Base-by-base conservation (phyloP, 2,888 invertebrate species). In the Clitarchus hookeri region DNA sequence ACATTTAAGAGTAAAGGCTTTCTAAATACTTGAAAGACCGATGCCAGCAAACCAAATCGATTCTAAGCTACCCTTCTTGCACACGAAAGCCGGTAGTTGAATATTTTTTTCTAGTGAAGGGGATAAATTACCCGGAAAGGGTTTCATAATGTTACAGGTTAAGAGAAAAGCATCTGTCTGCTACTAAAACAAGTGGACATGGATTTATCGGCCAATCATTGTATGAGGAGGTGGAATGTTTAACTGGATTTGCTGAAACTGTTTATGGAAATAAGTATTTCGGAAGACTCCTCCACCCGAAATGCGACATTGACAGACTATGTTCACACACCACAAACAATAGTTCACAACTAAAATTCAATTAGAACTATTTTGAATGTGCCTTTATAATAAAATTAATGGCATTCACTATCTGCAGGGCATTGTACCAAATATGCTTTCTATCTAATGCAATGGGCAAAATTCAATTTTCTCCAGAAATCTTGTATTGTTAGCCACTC, bases 301-400 rank as follows among this genome's bases (percentile, higher is more conserved):
- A 84, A 90, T 89, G 85, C 89, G 84, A 23, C 91, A 90, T 88
- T 90, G 90, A 54, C 89, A 88, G 16, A 91, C 91, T 84, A 90
- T 88, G 88, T 91, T 90, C 13, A 91, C 90, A 87, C 88, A 90
- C 16, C 89, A 87, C 88, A 90, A 89, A 26, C 90, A 89, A 87
- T 91, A 91, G 87, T 91, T 88, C n/a, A 91, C 90, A 89, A 91
- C 91, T 16, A 90, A 91, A 85, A 91, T 12, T 0, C 82, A 25
- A 80, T 90, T 91, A 87, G 90, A 90, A 87, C 87, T 87, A 6
- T 79, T 86, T 36, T 82, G 44, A 82, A 82, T 26, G 27, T 36
- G 8, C 44, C 23, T 89, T 91, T 91, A 87, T 91, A 91, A 85
- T 91, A 90, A 84, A 87, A 89, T 87, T 89, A 88, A 86, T 90